Conservation (phyloP, 2,797 vertebrate species). For the Chiloscyllium punctatum region DNA sequence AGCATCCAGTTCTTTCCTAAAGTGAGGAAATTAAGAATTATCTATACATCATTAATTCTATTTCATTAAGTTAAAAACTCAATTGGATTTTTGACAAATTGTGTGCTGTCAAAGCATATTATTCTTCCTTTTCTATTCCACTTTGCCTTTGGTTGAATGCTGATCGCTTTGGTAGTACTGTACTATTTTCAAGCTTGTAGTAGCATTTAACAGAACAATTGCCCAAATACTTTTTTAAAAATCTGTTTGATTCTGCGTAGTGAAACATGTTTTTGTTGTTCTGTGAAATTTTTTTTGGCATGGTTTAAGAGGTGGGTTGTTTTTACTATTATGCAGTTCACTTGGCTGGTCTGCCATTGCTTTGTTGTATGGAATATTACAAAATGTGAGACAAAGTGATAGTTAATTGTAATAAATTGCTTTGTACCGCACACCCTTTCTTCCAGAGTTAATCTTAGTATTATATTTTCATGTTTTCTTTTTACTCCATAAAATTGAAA, state of each 20-base stretch:
- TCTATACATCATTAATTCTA: neutral
- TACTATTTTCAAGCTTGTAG: neutral
- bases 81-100: neutral
- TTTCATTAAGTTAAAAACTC: conserved; percentile 3
- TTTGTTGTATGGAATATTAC: neutral
- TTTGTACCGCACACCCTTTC: neutral
- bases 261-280: neutral
- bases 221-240: neutral
- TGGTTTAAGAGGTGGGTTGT: neutral
- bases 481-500: conserved; percentile 63
- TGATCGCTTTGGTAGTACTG: neutral
- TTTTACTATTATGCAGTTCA: neutral
- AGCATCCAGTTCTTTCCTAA: neutral
- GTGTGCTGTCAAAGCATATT: neutral
- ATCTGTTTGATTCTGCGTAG: neutral
- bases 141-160: neutral
- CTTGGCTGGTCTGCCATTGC: neutral
- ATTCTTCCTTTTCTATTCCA: neutral
- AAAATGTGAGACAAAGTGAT: neutral
- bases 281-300: neutral
- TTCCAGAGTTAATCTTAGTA: neutral
- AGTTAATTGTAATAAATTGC: neutral
- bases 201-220: neutral
- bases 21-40: neutral
- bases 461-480: conserved; percentile 14